Percentiles rank a stretch among this genome's conserved stretches.
Conservation (phyloP, 2,797 vertebrate genomes). For the Streptopelia turtur region DNA sequence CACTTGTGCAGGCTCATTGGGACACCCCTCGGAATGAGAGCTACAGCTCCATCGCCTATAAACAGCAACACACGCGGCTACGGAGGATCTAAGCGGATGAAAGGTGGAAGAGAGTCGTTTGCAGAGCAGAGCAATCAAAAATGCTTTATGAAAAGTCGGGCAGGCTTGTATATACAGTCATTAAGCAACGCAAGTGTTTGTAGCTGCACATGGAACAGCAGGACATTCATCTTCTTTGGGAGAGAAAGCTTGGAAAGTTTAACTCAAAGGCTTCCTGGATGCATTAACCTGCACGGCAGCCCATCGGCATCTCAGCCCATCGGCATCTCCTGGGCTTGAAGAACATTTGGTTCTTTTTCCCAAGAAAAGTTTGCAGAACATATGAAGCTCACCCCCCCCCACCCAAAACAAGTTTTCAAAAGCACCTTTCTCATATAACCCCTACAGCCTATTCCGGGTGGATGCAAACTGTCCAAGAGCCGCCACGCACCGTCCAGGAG, state of each 20-base stretch:
- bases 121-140: conserved; percentile 24
- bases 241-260: neutral
- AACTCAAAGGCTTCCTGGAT: neutral
- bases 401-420: neutral
- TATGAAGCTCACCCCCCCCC: neutral
- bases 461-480: neutral
- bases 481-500: neutral
- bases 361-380: neutral
- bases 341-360: neutral
- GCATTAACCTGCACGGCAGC: neutral
- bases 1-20: conserved; percentile 21
- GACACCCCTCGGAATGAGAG: neutral
- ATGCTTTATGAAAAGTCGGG: neutral
- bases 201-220: neutral
- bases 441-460: neutral
- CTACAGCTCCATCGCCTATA: neutral
- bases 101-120: neutral
- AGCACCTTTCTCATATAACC: neutral
- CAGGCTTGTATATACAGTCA: neutral
- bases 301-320: neutral
- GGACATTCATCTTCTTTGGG: neutral
- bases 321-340: neutral
- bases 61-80: neutral
- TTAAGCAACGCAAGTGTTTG: neutral
- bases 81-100: neutral